Evolutionary conservation across 2,113 vertebrate genomes (phyloP).

Genomic region (Pipa parva): DNA sequence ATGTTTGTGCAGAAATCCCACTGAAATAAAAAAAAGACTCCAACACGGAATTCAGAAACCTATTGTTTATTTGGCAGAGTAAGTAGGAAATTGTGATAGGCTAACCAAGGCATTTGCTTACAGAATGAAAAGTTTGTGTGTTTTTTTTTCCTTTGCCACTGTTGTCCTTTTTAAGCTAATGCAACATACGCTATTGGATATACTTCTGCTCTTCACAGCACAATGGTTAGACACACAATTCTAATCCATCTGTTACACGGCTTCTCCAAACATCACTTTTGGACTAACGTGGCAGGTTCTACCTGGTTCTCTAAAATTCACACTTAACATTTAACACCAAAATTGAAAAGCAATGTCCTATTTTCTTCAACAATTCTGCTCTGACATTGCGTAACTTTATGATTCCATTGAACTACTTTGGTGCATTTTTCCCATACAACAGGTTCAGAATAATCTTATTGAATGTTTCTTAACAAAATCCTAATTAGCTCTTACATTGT

Average conservation of each 20-base stretch:
- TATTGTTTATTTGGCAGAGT: not conserved
- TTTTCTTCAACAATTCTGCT: no score
- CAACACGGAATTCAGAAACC: not conserved
- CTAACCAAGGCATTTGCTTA: not conserved
- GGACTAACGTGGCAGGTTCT: not conserved
- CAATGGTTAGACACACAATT: slow-evolving; percentile 2
- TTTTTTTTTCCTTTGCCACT: not conserved
- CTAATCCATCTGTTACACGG: slow-evolving; percentile 10
- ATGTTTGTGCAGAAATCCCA: not conserved
- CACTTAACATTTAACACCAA: not conserved
- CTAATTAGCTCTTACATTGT: no score
- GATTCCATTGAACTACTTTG: no score
- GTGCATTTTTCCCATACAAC: no score
- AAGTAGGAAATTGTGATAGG: not conserved
- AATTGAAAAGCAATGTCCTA: no score
- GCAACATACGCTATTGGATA: not conserved
- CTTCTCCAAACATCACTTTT: not conserved
- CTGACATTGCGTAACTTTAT: no score
- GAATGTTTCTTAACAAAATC: no score
- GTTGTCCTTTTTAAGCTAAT: not conserved
- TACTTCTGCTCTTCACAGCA: not conserved
- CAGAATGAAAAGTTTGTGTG: slow-evolving; percentile 1
- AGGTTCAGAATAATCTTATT: no score
- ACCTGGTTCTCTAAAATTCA: not conserved
- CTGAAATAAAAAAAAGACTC: not conserved